Percentiles rank a stretch among this genome's conserved stretches.
These are phyloP conservation scores for Chroicocephalus ridibundus DNA, from an alignment of 2,113 vertebrate species.

Conservation along the genomic window DNA sequence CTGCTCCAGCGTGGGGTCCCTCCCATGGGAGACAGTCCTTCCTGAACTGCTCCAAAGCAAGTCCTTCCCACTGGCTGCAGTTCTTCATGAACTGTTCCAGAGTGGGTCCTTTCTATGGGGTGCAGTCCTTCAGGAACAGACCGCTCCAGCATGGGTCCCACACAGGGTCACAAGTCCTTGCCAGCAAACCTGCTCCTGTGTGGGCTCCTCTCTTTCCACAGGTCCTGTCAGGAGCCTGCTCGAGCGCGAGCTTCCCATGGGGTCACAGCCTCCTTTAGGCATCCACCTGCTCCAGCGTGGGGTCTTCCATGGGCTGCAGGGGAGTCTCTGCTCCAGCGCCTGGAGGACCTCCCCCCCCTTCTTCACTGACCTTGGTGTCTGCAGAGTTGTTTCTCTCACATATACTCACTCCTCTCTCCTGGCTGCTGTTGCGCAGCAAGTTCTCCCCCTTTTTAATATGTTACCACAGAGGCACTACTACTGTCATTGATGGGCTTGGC, in stretches of 20 bases:
- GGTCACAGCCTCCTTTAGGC: neutral
- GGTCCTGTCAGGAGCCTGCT: neutral
- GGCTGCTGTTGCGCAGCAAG: neutral
- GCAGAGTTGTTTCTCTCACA: neutral
- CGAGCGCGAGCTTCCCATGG: rapidly evolving
- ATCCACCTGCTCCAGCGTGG: neutral
- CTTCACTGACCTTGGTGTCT: neutral
- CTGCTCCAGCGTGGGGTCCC: neutral
- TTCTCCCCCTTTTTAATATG: neutral
- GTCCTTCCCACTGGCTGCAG: neutral
- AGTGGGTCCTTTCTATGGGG: neutral
- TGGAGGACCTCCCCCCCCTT: neutral
- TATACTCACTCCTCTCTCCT: neutral
- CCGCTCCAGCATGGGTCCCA: neutral
- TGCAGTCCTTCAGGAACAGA: neutral
- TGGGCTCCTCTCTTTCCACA: neutral
- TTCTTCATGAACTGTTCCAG: neutral
- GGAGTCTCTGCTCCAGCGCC: rapidly evolving
- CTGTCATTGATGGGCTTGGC: rapidly evolving
- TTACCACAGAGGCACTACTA: neutral
- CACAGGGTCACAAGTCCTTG: no score
- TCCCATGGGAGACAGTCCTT: neutral
- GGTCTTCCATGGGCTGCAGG: neutral
- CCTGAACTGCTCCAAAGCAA: neutral
- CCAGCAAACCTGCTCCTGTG: neutral